Evolutionary conservation across 2,797 vertebrate genomes (phyloP).

Genomic region (Xyrichtys novacula): DNA sequence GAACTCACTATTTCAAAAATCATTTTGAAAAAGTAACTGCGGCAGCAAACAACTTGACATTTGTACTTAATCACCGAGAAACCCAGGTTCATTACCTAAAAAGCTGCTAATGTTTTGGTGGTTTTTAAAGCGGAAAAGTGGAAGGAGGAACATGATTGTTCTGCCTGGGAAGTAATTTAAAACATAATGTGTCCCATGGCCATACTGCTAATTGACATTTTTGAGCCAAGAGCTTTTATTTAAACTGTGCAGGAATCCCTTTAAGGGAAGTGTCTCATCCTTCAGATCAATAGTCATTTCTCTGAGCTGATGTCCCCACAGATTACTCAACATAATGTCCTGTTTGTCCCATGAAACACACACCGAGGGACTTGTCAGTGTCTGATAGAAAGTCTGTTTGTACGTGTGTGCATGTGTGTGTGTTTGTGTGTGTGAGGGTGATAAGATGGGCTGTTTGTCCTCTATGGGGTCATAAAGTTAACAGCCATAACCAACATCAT

Average conservation of each 20-base stretch:
- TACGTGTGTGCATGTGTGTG: slow-evolving; percentile 14
- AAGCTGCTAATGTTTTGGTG: neutral
- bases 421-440: neutral
- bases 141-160: neutral
- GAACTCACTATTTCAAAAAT: too few relatives aligned
- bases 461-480: slow-evolving; percentile 64
- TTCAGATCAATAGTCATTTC: slow-evolving; percentile 29
- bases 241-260: neutral
- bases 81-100: neutral
- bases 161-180: neutral
- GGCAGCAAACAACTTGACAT: neutral
- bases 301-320: slow-evolving; percentile 23
- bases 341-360: slow-evolving; percentile 39
- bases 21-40: too few relatives aligned
- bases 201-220: neutral
- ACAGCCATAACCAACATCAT: slow-evolving; percentile 65
- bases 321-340: slow-evolving; percentile 45
- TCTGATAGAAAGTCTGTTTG: slow-evolving; percentile 13
- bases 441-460: slow-evolving; percentile 49
- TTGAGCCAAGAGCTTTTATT: neutral
- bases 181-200: neutral
- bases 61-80: neutral
- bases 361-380: slow-evolving; percentile 6
- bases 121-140: neutral
- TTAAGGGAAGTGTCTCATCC: slow-evolving; percentile 24